Conservation (phyloP, 2,888 invertebrate species). For the Rotaria magnacalcarata region DNA sequence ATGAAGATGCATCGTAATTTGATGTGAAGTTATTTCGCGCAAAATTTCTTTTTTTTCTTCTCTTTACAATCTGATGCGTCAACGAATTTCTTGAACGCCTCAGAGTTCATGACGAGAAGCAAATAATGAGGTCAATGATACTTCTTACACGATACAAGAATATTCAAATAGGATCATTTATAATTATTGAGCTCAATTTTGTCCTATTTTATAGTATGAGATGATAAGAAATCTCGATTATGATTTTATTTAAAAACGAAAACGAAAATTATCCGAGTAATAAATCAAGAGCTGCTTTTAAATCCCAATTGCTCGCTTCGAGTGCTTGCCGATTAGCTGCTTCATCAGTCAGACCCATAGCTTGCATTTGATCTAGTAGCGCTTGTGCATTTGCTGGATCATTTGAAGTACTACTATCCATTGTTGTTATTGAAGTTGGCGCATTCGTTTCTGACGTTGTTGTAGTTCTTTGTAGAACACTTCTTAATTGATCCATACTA, state of each 20-base stretch:
- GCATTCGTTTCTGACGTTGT: not conserved
- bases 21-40: not conserved
- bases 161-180: no score
- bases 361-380: not conserved
- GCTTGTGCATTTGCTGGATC: not conserved
- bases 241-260: not conserved
- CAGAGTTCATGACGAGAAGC: no score
- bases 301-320: not conserved
- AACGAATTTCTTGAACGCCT: no score
- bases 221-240: not conserved
- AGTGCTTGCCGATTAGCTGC: slow-evolving; percentile 1
- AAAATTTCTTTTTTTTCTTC: not conserved
- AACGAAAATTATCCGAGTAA: not conserved
- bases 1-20: not conserved
- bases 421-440: not conserved
- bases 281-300: not conserved
- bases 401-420: not conserved
- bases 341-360: not conserved
- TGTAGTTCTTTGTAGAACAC: not conserved
- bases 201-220: no score
- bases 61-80: no score
- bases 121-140: no score
- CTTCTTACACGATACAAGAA: no score
- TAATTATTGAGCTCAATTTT: no score
- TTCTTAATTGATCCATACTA: slow-evolving; percentile 14